Base-by-base conservation (phyloP, 2,113 vertebrate genomes). In the Chlorodrepanis virens region DNA sequence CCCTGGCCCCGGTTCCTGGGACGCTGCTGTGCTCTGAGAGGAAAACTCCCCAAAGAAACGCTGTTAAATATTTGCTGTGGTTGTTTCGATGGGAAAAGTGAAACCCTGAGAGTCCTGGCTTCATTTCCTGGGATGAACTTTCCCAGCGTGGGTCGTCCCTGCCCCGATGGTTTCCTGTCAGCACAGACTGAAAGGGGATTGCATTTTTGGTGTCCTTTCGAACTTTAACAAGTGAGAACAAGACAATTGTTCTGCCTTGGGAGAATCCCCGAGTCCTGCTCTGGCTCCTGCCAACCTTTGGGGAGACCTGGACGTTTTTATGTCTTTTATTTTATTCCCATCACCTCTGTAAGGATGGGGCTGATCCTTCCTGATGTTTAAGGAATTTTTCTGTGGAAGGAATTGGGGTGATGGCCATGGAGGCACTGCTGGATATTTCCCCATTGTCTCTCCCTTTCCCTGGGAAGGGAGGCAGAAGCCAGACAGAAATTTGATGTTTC, bases 401-500 rank as follows among this genome's bases (percentile, higher is more conserved):
- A 37, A 44, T 14, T 0, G 2, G 33, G 19, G 11, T 5, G 40
- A 6, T 68, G 77, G 57, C 69, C 31, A 1, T 5, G 65, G 42
- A 50, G 2, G 2, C 47, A 22, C 52, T 1, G 2, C 37, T 42
- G 75, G 47, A 12, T 7, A 0, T 71, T 89, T 72, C 87, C 37
- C 47, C 35, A 15, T 6, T 2, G 10, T 35, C 27, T 61, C 54
- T 69, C 35, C 37, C 33, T 20, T 59, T 88, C 86, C 24, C 47
- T 50, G 35, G 33, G 65, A 42, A 91, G 47, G 72, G 37, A 90
- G n/a, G 47, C 15, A 42, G 87, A 47, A 95, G 20, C 83, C 88
- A 95, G 92, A 95, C 88, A 40, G 77, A 70, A 81, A 94, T 94
- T 65, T 37, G 25, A 54, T 90, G 70, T 92, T 88, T 95, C 71